phyloP scores from a whole-genome alignment of 1,140 invertebrate species.

The Drosophila nannoptera region DNA sequence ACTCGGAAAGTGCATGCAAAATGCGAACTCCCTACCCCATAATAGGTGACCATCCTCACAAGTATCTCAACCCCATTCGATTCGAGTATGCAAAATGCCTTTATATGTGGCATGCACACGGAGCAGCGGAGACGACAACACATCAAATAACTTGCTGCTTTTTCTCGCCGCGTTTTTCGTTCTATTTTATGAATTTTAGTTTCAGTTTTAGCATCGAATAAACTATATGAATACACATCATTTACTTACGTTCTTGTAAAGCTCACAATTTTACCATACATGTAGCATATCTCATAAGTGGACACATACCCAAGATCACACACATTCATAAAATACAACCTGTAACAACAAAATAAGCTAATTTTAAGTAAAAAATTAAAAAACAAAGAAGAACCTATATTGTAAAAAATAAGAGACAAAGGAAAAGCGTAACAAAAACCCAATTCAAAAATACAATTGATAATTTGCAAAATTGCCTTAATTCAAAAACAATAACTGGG shows the following conservation, averaged over 20 bases:
- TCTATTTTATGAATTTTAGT: conserved; percentile 67
- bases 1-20: conserved; percentile 47
- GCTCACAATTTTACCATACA: conserved; percentile 21
- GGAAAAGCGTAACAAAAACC: conserved; percentile 16
- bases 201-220: conserved; percentile 68
- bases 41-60: background rate
- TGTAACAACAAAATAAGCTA: conserved; percentile 32
- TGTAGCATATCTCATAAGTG: conserved; percentile 38
- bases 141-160: conserved; percentile 60
- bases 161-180: conserved; percentile 57
- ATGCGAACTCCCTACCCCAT: conserved; percentile 27
- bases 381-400: conserved; percentile 24
- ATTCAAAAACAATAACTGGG: conserved; percentile 38
- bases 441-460: conserved; percentile 38
- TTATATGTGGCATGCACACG: conserved; percentile 5
- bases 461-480: conserved; percentile 44
- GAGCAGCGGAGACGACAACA: conserved; percentile 13
- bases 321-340: conserved; percentile 17
- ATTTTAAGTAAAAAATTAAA: conserved; percentile 60
- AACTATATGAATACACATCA: conserved; percentile 63
- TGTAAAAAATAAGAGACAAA: conserved; percentile 56
- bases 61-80: background rate
- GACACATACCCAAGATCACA: conserved; percentile 17
- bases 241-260: conserved; percentile 45
- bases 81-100: background rate